Conservation (phyloP, 92 coral and sea anemone genomes). For the Montipora capitata region DNA sequence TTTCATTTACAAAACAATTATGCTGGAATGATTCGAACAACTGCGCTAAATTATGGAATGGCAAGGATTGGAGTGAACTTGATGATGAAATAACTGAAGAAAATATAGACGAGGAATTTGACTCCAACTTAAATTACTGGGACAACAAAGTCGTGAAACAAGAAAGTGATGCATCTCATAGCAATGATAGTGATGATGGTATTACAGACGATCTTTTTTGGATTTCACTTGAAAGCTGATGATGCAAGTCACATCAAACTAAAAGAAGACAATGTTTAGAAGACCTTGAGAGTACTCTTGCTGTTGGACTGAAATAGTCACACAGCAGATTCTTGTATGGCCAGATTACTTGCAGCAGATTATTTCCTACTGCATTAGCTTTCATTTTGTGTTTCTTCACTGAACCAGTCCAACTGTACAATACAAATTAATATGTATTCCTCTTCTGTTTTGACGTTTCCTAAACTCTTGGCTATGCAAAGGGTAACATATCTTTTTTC, state of each 20-base stretch:
- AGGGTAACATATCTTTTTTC: too few species aligned
- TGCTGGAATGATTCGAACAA: conserved; percentile 61
- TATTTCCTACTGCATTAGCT: too few species aligned
- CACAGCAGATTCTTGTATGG: too few species aligned
- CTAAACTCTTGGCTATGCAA: too few species aligned
- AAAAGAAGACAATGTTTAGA: background rate
- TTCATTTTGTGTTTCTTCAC: too few species aligned
- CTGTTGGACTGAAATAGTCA: too few species aligned
- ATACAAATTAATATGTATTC: too few species aligned
- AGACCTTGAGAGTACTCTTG: background rate
- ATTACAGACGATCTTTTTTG: conserved; percentile 68
- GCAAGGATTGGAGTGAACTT: conserved; percentile 47
- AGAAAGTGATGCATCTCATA: conserved; percentile 46
- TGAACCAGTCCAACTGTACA: too few species aligned
- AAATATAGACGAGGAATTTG: conserved; percentile 10
- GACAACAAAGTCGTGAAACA: conserved; percentile 5
- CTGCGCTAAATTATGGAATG: conserved; percentile 63
- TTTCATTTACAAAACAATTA: conserved; percentile 10
- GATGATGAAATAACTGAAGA: conserved; percentile 24
- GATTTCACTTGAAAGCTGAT: conserved; percentile 23
- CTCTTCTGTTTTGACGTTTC: too few species aligned
- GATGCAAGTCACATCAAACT: too few species aligned
- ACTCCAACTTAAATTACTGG: background rate
- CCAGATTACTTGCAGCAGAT: too few species aligned
- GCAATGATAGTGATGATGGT: conserved; percentile 47